Conservation (phyloP, 1,140 invertebrate genomes). For the Lepidotrigona ventralis region DNA sequence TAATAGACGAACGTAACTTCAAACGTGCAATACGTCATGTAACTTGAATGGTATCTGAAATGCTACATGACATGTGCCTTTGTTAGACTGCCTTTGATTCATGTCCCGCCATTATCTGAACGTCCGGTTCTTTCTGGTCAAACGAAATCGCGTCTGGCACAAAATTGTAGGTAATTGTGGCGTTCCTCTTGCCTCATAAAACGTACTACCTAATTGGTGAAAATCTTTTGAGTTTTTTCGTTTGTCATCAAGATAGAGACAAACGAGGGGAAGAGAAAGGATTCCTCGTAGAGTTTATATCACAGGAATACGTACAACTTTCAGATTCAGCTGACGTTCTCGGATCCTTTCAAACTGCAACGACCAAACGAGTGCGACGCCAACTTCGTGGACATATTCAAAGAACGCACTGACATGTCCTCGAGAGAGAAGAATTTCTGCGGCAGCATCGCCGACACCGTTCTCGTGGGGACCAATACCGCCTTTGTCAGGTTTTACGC, state of each 20-base stretch:
- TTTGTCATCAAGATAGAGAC: not conserved
- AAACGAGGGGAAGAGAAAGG: not conserved
- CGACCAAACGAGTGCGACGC: conserved; percentile 91
- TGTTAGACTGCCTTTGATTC: not conserved
- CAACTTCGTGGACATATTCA: conserved; percentile 90
- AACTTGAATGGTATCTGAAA: conserved; percentile 1
- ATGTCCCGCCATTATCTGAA: no score
- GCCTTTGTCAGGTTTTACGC: conserved; percentile 87
- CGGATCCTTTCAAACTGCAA: conserved; percentile 82
- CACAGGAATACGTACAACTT: conserved; percentile 57
- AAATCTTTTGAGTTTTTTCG: not conserved
- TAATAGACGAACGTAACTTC: not conserved
- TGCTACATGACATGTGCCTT: not conserved
- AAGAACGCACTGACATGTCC: conserved; percentile 83
- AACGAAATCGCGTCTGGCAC: conserved; percentile 3
- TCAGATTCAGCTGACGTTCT: conserved; percentile 88
- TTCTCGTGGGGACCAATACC: conserved; percentile 82
- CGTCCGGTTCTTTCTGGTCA: not conserved
- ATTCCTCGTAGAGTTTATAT: not conserved
- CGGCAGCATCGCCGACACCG: conserved; percentile 88
- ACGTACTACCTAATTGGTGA: conserved; percentile 17
- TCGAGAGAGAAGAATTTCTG: conserved; percentile 86
- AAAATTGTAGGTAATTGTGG: not conserved
- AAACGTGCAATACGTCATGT: no score
- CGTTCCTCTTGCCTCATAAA: not conserved